These are phyloP conservation scores for Thecophora atra DNA, from an alignment of 2,888 invertebrate genomes.

Conservation along the genomic window DNA sequence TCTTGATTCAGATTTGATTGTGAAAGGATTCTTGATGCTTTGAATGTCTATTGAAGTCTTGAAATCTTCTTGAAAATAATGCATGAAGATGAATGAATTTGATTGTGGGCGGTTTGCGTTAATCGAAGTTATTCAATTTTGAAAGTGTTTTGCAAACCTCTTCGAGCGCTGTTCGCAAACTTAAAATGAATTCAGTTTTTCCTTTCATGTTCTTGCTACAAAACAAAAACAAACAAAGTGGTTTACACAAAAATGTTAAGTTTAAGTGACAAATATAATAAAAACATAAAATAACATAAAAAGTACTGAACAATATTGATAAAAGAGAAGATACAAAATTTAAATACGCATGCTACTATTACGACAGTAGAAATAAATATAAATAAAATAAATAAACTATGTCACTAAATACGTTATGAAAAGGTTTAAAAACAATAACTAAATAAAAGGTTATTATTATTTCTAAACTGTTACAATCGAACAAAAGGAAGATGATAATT, in stretches of 20 bases:
- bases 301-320: no score
- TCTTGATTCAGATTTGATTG: constrained; percentile 11
- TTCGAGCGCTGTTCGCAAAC: constrained; percentile 51
- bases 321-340: no score
- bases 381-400: neutral
- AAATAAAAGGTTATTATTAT: neutral
- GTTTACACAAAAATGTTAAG: neutral
- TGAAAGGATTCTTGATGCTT: constrained; percentile 30
- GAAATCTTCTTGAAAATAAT: constrained; percentile 1
- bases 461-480: neutral
- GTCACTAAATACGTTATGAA: neutral
- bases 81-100: no score
- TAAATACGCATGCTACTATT: no score
- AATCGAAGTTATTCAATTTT: constrained; percentile 55
- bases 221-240: constrained; percentile 43
- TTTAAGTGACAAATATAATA: constrained; percentile 3
- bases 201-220: constrained; percentile 47
- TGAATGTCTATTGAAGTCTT: no score
- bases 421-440: neutral
- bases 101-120: constrained; percentile 33
- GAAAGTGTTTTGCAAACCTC: constrained; percentile 53
- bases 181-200: constrained; percentile 51
- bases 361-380: no score
- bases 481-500: neutral
- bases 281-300: constrained; percentile 26